Conservation (phyloP, 2,888 invertebrate genomes). For the Tineola bisselliella region DNA sequence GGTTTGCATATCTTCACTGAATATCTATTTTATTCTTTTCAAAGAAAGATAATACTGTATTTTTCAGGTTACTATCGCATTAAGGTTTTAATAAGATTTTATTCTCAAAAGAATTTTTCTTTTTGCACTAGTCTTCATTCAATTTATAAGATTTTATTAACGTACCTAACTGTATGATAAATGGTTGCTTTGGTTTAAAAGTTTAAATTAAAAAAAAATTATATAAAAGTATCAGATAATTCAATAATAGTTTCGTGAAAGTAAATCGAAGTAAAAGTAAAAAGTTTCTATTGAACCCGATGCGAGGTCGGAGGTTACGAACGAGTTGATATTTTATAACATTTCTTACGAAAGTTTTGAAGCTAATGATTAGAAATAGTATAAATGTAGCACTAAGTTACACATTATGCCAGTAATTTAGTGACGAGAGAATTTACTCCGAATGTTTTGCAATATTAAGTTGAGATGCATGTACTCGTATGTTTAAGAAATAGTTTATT, state of each 20-base stretch:
- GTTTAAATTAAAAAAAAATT: not conserved
- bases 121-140: too few species aligned
- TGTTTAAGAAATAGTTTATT: constrained; percentile 39
- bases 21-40: not conserved
- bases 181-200: too few species aligned
- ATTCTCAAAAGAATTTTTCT: not conserved
- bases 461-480: not conserved
- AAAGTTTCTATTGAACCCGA: not conserved
- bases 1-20: constrained; percentile 6
- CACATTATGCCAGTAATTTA: not conserved
- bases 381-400: not conserved
- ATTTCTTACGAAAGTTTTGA: not conserved
- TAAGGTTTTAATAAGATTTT: not conserved
- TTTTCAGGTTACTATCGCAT: not conserved
- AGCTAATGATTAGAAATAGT: too few species aligned
- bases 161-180: too few species aligned
- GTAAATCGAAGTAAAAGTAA: constrained; percentile 5
- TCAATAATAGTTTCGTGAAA: not conserved
- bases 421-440: not conserved
- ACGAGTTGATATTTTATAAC: not conserved
- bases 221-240: not conserved
- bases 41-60: not conserved
- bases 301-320: not conserved
- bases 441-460: not conserved
- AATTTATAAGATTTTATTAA: too few species aligned